Percentiles rank a stretch among this genome's conserved stretches.
These are phyloP conservation scores for Neoaliturus tenellus DNA, from an alignment of 2,888 invertebrate species.

Conservation along the genomic window DNA sequence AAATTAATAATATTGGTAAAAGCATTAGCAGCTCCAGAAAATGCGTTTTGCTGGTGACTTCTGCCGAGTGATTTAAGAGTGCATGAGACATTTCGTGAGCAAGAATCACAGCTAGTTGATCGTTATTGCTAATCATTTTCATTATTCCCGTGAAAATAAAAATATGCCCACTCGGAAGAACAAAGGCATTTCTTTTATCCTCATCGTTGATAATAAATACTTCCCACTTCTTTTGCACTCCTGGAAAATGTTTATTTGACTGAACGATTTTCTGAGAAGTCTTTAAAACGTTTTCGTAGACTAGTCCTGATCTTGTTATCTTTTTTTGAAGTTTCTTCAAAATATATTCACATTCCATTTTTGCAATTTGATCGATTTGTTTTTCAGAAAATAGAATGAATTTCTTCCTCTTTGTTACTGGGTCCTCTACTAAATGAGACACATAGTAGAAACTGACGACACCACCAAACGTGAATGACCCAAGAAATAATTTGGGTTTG, in stretches of 20 bases:
- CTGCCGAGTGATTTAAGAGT: slow-evolving; percentile 75
- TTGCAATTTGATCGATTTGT: slow-evolving; percentile 71
- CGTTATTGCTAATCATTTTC: slow-evolving; percentile 72
- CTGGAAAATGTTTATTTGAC: slow-evolving; percentile 74
- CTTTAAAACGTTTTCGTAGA: slow-evolving; percentile 70
- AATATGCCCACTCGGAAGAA: slow-evolving; percentile 77
- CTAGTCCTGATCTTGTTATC: neutral
- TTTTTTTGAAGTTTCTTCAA: slow-evolving; percentile 50
- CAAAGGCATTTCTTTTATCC: slow-evolving; percentile 73
- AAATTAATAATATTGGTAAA: neutral
- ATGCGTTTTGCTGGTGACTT: slow-evolving; percentile 49
- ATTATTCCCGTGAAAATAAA: slow-evolving; percentile 77
- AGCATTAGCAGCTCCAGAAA: slow-evolving; percentile 23
- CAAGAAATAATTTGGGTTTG: neutral
- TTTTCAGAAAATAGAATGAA: slow-evolving; percentile 74
- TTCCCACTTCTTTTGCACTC: slow-evolving; percentile 73
- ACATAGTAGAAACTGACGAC: neutral
- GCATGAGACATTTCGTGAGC: slow-evolving; percentile 79
- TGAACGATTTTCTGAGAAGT: slow-evolving; percentile 72
- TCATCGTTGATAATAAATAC: slow-evolving; percentile 73
- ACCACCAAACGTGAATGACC: neutral
- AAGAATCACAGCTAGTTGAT: slow-evolving; percentile 76
- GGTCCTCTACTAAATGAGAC: slow-evolving; percentile 73
- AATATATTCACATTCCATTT: slow-evolving; percentile 71
- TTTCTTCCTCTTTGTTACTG: slow-evolving; percentile 74